Percentiles rank a stretch among this genome's conserved stretches.
Evolutionary conservation across 2,888 invertebrate species (phyloP).

Genomic region (Parasteatoda lunata): DNA sequence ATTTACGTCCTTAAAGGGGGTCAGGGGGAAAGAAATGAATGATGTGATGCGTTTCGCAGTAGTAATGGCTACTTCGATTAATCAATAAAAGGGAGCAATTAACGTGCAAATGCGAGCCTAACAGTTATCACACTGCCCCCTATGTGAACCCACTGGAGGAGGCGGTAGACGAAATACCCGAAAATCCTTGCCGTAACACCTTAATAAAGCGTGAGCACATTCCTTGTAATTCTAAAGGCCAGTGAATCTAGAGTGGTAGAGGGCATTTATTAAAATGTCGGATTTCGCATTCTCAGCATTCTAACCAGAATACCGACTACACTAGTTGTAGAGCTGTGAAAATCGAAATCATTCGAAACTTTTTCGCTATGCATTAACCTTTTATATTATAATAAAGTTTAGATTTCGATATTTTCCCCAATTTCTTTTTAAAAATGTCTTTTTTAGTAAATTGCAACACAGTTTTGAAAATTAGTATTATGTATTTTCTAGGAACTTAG

Average conservation of each 20-base stretch:
- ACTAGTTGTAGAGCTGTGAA: too few species aligned
- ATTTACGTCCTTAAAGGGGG: constrained; percentile 49
- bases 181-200: constrained; percentile 60
- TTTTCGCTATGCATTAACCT: too few species aligned
- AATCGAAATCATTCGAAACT: too few species aligned
- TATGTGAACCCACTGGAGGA: too few species aligned
- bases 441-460: too few species aligned
- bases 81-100: constrained; percentile 65
- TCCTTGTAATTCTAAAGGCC: constrained; percentile 25
- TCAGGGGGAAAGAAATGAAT: constrained; percentile 24
- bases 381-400: too few species aligned
- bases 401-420: too few species aligned
- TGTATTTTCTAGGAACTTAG: too few species aligned
- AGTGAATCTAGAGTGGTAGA: constrained; percentile 27
- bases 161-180: constrained; percentile 42
- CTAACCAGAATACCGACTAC: too few species aligned
- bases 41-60: constrained; percentile 63
- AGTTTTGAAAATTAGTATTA: too few species aligned
- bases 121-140: too few species aligned
- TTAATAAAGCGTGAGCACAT: constrained; percentile 63
- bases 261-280: constrained; percentile 32
- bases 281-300: neutral
- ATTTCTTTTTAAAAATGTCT: too few species aligned
- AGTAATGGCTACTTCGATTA: constrained; percentile 67
- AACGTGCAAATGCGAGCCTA: constrained; percentile 57